Conservation (phyloP, 2,888 invertebrate species). For the Oscheius sp. region DNA sequence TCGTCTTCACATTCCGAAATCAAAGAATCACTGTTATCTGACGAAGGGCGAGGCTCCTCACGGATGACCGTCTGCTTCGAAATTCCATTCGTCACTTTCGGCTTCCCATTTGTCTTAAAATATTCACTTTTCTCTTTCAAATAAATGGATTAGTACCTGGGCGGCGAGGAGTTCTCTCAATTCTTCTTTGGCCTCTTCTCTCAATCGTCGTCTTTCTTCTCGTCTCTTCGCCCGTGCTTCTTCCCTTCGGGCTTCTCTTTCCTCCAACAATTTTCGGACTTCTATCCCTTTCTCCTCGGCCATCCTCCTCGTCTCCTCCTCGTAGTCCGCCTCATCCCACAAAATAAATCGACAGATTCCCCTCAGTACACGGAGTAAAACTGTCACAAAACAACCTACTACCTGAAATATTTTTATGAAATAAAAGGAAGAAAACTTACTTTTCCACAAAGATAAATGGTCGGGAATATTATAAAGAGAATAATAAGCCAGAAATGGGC, state of each 20-base stretch:
- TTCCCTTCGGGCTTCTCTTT: slow-evolving; percentile 16
- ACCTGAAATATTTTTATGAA: slow-evolving; percentile 16
- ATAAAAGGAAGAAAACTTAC: slow-evolving; percentile 19
- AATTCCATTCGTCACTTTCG: slow-evolving; percentile 5
- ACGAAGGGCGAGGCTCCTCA: slow-evolving; percentile 19
- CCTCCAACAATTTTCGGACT: background rate
- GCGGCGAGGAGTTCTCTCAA: background rate
- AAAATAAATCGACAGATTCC: slow-evolving; percentile 26
- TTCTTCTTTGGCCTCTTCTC: slow-evolving; percentile 18
- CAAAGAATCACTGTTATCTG: slow-evolving; percentile 37
- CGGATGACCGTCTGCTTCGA: slow-evolving; percentile 12
- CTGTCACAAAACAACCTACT: slow-evolving; percentile 18
- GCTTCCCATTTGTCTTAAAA: slow-evolving; percentile 15
- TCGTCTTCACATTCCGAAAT: slow-evolving; percentile 40
- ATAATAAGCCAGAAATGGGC: slow-evolving; percentile 40
- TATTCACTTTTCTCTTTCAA: background rate
- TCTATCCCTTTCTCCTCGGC: slow-evolving; percentile 17
- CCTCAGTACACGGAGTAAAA: slow-evolving; percentile 23
- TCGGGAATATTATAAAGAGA: slow-evolving; percentile 46
- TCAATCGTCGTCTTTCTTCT: background rate
- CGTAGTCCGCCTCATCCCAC: slow-evolving; percentile 30
- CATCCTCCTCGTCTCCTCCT: slow-evolving; percentile 14
- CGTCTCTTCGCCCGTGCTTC: slow-evolving; percentile 5
- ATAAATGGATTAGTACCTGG: background rate
- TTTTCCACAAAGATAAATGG: slow-evolving; percentile 44